Evolutionary conservation across 2,888 invertebrate genomes (phyloP).

Genomic region (Autographa pulchrina): DNA sequence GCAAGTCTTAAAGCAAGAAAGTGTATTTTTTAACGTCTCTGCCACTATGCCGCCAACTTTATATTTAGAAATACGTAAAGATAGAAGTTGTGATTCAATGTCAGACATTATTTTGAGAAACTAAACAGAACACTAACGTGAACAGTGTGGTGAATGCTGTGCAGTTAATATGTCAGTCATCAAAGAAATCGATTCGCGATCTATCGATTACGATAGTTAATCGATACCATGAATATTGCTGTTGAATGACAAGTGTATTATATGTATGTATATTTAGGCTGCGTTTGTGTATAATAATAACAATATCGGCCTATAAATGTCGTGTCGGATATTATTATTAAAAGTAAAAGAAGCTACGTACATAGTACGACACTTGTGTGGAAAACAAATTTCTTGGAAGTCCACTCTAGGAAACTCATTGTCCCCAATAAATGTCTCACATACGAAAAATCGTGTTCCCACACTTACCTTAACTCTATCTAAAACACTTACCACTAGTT

Average conservation of each 20-base stretch:
- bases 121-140: conserved; percentile 65
- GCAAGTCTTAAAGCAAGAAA: conserved; percentile 37
- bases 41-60: conserved; percentile 46
- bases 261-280: too few species aligned
- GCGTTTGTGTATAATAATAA: too few species aligned
- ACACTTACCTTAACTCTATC: too few species aligned
- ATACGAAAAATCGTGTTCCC: too few species aligned
- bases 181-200: neutral
- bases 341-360: too few species aligned
- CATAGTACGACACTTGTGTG: too few species aligned
- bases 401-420: too few species aligned
- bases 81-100: conserved; percentile 72
- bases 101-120: conserved; percentile 74
- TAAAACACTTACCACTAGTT: too few species aligned
- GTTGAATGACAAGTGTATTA: conserved; percentile 3
- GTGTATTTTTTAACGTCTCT: conserved; percentile 39
- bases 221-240: conserved; percentile 13
- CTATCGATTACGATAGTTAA: neutral
- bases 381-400: too few species aligned
- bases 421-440: too few species aligned
- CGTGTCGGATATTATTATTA: too few species aligned
- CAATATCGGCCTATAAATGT: too few species aligned
- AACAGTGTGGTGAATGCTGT: conserved; percentile 51
- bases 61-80: conserved; percentile 62
- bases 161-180: conserved; percentile 20